Conservation (phyloP, 2,888 invertebrate genomes). For the Vesta saturnalis region DNA sequence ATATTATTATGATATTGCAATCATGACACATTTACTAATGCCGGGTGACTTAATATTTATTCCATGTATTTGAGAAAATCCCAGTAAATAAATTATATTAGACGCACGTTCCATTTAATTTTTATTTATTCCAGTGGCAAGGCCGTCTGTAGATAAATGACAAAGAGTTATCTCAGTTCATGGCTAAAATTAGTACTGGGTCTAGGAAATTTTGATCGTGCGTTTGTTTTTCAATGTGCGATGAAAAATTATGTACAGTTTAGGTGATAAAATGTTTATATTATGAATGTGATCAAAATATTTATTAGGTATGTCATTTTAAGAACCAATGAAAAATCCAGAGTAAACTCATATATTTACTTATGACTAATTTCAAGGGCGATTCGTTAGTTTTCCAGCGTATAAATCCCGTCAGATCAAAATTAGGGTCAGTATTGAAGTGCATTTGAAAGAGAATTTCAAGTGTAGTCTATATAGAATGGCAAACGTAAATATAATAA, state of each 20-base stretch:
- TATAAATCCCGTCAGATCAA: too few relatives aligned
- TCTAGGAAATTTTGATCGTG: too few relatives aligned
- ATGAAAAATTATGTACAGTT: not conserved
- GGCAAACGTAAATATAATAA: too few relatives aligned
- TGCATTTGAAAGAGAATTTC: too few relatives aligned
- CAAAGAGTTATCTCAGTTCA: slow-evolving; percentile 6
- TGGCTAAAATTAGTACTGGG: not conserved
- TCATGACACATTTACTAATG: not conserved
- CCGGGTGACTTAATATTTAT: not conserved
- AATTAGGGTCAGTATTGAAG: too few relatives aligned
- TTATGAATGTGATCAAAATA: not conserved
- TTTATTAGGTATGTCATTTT: not conserved
- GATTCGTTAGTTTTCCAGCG: too few relatives aligned
- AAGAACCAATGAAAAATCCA: too few relatives aligned
- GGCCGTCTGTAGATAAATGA: not conserved
- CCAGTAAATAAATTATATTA: slow-evolving; percentile 1
- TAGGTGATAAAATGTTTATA: not conserved
- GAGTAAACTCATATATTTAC: too few relatives aligned
- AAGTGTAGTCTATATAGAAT: too few relatives aligned
- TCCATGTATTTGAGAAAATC: not conserved
- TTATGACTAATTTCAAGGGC: too few relatives aligned
- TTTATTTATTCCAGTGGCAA: not conserved
- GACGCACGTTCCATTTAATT: slow-evolving; percentile 1
- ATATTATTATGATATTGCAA: slow-evolving; percentile 80
- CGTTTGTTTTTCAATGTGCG: not conserved